phyloP scores from a whole-genome alignment of 2,888 invertebrate genomes.

The Lasioglossum lativentre region DNA sequence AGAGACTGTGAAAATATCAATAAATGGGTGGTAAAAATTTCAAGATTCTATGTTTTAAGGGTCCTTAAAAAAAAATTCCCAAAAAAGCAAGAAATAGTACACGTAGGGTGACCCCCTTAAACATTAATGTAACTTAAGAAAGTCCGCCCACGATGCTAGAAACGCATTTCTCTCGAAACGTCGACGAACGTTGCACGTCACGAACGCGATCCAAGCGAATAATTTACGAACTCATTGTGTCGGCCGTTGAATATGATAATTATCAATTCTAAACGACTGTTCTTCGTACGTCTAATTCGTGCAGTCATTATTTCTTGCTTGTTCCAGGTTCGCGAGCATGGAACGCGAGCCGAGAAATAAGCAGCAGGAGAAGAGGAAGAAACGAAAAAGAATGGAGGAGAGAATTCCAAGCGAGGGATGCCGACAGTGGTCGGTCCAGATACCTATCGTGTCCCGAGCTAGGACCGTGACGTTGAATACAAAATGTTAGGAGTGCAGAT shows the following conservation, averaged over 20 bases:
- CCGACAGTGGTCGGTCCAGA: constrained; percentile 22
- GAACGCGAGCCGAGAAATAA: background rate
- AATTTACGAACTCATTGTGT: background rate
- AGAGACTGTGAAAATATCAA: no score
- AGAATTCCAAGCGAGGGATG: constrained; percentile 6
- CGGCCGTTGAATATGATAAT: background rate
- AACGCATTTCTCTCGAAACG: background rate
- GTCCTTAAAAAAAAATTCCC: no score
- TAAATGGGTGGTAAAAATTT: no score
- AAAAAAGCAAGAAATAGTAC: no score
- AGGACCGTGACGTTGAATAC: constrained; percentile 17
- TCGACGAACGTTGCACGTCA: background rate
- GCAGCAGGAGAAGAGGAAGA: background rate
- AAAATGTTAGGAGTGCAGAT: constrained; percentile 22
- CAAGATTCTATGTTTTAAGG: no score
- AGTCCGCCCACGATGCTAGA: background rate
- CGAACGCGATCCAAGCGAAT: background rate
- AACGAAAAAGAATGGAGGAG: background rate
- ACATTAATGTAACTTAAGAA: no score
- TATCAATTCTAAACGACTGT: background rate
- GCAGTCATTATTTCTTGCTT: background rate
- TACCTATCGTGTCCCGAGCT: constrained; percentile 39
- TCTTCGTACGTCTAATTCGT: background rate
- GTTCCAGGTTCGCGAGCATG: background rate
- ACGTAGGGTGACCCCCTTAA: no score